phyloP scores from a whole-genome alignment of 2,888 invertebrate species.

The Blastobasis adustella region DNA sequence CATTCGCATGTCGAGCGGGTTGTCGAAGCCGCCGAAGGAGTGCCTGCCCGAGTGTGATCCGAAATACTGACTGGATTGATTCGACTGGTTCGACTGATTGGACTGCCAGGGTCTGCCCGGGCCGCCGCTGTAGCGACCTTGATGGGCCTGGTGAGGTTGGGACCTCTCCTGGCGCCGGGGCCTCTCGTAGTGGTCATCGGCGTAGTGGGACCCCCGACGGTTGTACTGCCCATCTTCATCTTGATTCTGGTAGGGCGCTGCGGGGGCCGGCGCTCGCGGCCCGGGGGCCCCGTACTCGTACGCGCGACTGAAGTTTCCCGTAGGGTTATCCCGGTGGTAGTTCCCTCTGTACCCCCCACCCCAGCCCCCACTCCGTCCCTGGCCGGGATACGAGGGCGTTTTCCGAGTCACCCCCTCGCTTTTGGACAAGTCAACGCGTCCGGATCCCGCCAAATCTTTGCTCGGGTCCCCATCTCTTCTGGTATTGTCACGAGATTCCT shows the following conservation, averaged over 20 bases:
- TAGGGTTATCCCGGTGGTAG: conserved; percentile 22
- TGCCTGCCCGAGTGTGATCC: conserved; percentile 25
- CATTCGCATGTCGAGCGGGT: conserved; percentile 54
- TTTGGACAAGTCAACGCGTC: conserved; percentile 32
- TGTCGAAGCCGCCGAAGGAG: conserved; percentile 48
- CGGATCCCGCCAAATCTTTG: conserved; percentile 12
- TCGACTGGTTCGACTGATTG: conserved; percentile 19
- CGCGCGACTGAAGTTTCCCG: conserved; percentile 28
- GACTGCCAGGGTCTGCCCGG: conserved; percentile 20
- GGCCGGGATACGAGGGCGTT: conserved; percentile 79
- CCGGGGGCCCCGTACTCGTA: conserved; percentile 38
- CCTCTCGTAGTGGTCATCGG: conserved; percentile 28
- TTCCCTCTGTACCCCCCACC: conserved; percentile 57
- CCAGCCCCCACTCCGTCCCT: conserved; percentile 50
- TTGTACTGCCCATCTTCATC: neutral
- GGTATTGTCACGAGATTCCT: too few species aligned
- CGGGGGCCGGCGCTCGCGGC: neutral
- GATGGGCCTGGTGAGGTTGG: neutral
- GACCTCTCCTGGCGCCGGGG: too few species aligned
- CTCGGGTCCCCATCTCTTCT: neutral
- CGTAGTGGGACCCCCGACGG: conserved; percentile 10
- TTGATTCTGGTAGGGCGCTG: neutral
- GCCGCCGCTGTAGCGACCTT: conserved; percentile 6
- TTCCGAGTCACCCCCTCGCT: conserved; percentile 48
- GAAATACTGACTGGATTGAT: conserved; percentile 5